Percentiles rank a stretch among this genome's conserved stretches.
phyloP scores from a whole-genome alignment of 2,797 vertebrate genomes.

The Tiaroga cobitis region DNA sequence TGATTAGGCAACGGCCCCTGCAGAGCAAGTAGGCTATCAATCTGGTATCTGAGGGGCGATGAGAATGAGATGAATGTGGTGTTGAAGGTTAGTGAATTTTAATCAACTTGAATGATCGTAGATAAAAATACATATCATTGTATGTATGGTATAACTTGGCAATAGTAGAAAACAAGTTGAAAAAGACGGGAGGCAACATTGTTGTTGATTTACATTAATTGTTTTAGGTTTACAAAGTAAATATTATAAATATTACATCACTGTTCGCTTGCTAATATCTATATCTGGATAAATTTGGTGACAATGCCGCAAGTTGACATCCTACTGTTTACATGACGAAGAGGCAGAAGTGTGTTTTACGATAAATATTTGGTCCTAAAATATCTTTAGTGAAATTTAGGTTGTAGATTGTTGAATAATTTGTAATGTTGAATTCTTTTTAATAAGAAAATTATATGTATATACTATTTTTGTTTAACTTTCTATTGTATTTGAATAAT shows the following conservation, averaged over 20 bases:
- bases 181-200: background rate
- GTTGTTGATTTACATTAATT: background rate
- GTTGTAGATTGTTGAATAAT: background rate
- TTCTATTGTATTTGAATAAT: background rate
- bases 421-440: background rate
- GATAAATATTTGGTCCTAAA: background rate
- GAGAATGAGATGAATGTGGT: conserved; percentile 11
- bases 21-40: background rate
- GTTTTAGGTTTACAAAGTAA: background rate
- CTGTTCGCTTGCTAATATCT: background rate
- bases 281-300: background rate
- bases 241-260: background rate
- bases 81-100: conserved; percentile 28
- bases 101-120: background rate
- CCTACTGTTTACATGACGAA: background rate
- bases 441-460: background rate
- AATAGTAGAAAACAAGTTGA: background rate
- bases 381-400: background rate
- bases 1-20: background rate
- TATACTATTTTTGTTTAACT: background rate
- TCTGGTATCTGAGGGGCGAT: conserved; percentile 18
- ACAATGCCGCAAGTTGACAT: background rate
- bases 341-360: background rate
- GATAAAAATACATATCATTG: background rate
- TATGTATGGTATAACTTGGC: background rate